Conservation (phyloP, 2,888 invertebrate species). For the Heteromurus nitidus region DNA sequence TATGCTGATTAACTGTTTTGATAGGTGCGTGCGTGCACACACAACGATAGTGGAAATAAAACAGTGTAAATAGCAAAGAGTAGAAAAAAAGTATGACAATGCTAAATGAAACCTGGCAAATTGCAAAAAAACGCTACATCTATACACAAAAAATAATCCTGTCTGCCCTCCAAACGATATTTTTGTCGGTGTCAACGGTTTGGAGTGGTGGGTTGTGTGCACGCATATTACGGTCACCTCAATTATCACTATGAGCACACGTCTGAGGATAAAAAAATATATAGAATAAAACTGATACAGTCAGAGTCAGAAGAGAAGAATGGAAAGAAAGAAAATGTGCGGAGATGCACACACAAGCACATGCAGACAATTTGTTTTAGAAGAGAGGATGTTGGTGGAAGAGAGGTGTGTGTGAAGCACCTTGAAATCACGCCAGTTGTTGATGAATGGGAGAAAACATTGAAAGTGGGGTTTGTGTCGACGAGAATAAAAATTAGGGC, state of each 20-base stretch:
- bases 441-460: conserved; percentile 46
- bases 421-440: conserved; percentile 51
- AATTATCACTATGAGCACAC: not conserved
- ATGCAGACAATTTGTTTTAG: conserved; percentile 45
- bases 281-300: not conserved
- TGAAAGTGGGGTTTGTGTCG: conserved; percentile 36
- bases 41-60: not conserved
- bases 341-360: not conserved
- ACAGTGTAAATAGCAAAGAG: not conserved
- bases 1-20: conserved; percentile 61
- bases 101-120: not conserved
- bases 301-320: not conserved
- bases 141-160: too few species aligned
- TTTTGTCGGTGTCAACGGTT: conserved; percentile 46
- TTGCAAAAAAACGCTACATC: too few species aligned
- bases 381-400: conserved; percentile 55
- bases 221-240: conserved; percentile 56
- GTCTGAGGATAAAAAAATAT: not conserved
- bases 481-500: conserved; percentile 54
- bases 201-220: conserved; percentile 32
- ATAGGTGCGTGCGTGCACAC: conserved; percentile 45
- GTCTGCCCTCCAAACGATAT: not conserved
- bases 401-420: conserved; percentile 35
- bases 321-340: not conserved
- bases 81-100: conserved; percentile 3